Percentiles rank a stretch among this genome's conserved stretches.
Evolutionary conservation across 2,888 invertebrate species (phyloP).

Genomic region (Phortica okadai): DNA sequence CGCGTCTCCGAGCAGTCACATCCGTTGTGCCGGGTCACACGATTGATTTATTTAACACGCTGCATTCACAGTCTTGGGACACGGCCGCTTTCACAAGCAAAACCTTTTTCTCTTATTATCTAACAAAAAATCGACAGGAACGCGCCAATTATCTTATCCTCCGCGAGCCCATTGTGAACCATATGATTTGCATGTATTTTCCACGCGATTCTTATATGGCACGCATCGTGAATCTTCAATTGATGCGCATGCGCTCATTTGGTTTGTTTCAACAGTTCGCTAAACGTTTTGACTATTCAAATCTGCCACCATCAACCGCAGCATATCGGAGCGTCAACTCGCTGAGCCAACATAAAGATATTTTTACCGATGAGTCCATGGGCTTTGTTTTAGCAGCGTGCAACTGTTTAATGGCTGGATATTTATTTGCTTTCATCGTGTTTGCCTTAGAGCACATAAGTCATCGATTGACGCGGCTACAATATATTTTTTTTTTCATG

Average conservation of each 20-base stretch:
- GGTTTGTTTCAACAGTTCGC: slow-evolving; percentile 47
- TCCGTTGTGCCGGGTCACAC: slow-evolving; percentile 45
- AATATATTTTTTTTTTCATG: neutral
- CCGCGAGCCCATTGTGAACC: slow-evolving; percentile 50
- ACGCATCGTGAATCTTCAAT: slow-evolving; percentile 29
- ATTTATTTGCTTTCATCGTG: slow-evolving; percentile 32
- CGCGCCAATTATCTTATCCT: slow-evolving; percentile 41
- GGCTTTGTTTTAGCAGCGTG: slow-evolving; percentile 49
- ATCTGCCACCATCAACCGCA: slow-evolving; percentile 29
- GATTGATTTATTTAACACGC: slow-evolving; percentile 47
- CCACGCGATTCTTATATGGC: slow-evolving; percentile 51
- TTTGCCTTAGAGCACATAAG: slow-evolving; percentile 51
- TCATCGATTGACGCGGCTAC: neutral
- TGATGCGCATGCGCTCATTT: slow-evolving; percentile 52
- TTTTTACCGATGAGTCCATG: slow-evolving; percentile 45
- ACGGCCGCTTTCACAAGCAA: slow-evolving; percentile 45
- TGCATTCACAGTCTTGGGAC: slow-evolving; percentile 40
- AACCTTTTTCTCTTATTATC: slow-evolving; percentile 46
- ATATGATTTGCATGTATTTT: slow-evolving; percentile 55
- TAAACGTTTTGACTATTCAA: slow-evolving; percentile 25
- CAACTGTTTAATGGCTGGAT: slow-evolving; percentile 41
- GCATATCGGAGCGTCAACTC: too few species aligned
- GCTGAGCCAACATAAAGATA: slow-evolving; percentile 26
- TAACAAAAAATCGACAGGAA: slow-evolving; percentile 34
- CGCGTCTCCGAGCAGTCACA: slow-evolving; percentile 28